phyloP scores from a whole-genome alignment of 2,113 vertebrate genomes.

The Astur gentilis region DNA sequence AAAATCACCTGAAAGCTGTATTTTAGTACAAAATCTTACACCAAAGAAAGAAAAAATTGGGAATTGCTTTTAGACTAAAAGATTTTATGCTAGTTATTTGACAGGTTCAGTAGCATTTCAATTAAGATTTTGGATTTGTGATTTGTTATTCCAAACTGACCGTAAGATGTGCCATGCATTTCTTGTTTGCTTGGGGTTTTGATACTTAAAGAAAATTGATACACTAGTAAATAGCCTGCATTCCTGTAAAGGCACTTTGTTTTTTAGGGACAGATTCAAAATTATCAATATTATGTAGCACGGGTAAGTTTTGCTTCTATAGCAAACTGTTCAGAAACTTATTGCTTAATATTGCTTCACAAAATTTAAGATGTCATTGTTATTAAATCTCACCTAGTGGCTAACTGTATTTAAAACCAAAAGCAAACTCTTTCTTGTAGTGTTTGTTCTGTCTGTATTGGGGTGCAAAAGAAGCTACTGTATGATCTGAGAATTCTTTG shows the following conservation, averaged over 20 bases:
- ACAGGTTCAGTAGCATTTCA: not conserved
- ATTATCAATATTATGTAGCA: rapidly evolving
- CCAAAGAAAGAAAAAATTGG: not conserved
- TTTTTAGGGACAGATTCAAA: not conserved
- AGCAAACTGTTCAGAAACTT: not conserved
- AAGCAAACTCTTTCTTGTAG: not conserved
- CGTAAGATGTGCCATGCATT: rapidly evolving
- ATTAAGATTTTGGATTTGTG: not conserved
- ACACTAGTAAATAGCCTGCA: not conserved
- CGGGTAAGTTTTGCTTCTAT: not conserved
- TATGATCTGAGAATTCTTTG: not conserved
- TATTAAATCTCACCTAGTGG: not conserved
- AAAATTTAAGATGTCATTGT: not conserved
- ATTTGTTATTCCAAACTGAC: not conserved
- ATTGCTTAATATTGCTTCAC: not conserved
- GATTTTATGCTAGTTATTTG: not conserved
- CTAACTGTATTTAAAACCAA: not conserved
- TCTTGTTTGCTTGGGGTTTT: not conserved
- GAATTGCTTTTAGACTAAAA: not conserved
- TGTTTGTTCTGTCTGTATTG: not conserved
- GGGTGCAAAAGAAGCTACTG: not conserved
- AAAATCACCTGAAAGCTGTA: not conserved
- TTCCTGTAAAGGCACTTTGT: not conserved
- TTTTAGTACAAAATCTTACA: not conserved
- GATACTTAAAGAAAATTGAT: not conserved